phyloP scores from a whole-genome alignment of 2,888 invertebrate genomes.

The Callyntrura guangdongensis region DNA sequence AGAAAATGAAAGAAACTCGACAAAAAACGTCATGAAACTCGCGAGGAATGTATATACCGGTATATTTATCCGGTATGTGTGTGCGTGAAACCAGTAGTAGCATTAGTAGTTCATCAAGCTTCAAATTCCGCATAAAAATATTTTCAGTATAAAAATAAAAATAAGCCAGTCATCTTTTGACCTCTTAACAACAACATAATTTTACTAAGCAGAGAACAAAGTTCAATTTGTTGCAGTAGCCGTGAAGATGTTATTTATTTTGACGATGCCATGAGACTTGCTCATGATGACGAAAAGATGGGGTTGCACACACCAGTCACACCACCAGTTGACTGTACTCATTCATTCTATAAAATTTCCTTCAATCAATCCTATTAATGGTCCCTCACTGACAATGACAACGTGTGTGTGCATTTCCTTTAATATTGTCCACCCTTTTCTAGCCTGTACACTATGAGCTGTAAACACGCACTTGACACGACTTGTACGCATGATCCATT shows the following conservation, averaged over 20 bases:
- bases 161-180: not conserved
- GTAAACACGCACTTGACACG: slow-evolving; percentile 63
- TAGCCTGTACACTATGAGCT: not conserved
- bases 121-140: too few species aligned
- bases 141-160: not conserved
- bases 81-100: too few species aligned
- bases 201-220: slow-evolving; percentile 46
- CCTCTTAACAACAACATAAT: not conserved
- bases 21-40: too few species aligned
- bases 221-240: slow-evolving; percentile 30
- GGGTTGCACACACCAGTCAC: not conserved
- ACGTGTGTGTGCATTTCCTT: slow-evolving; percentile 64
- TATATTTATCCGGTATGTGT: too few species aligned
- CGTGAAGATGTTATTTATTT: not conserved
- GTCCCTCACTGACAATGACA: too few species aligned
- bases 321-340: not conserved
- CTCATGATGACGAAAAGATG: slow-evolving; percentile 7
- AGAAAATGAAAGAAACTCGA: not conserved
- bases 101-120: too few species aligned
- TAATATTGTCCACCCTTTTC: slow-evolving; percentile 15
- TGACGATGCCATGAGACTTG: slow-evolving; percentile 25
- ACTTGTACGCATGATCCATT: slow-evolving; percentile 62
- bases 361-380: not conserved
- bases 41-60: too few species aligned
- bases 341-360: not conserved